Conservation (phyloP, 2,888 invertebrate genomes). For the Notodonta dromedarius region DNA sequence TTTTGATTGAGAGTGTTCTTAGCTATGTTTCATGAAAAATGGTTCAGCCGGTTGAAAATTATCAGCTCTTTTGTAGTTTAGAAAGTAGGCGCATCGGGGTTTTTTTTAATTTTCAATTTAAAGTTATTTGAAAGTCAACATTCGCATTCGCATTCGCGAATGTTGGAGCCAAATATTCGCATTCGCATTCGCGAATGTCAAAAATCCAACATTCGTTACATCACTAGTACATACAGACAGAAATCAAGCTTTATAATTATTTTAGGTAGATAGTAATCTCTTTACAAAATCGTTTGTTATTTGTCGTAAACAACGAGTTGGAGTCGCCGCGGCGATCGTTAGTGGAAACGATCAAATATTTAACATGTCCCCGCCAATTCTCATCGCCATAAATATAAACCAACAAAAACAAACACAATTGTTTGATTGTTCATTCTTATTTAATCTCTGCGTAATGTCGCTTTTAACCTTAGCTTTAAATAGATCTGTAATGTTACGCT, state of each 20-base stretch:
- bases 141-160: too few relatives aligned
- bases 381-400: conserved; percentile 48
- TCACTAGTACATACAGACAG: not conserved
- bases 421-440: conserved; percentile 28
- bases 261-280: not conserved
- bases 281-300: conserved; percentile 12
- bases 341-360: conserved; percentile 54
- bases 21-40: too few relatives aligned
- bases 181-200: too few relatives aligned
- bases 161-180: too few relatives aligned
- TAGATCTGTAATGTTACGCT: not conserved
- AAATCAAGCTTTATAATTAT: not conserved
- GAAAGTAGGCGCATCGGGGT: too few relatives aligned
- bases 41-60: too few relatives aligned
- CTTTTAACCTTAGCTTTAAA: not conserved
- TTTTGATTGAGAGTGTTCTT: too few relatives aligned
- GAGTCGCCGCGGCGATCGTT: conserved; percentile 43
- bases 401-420: conserved; percentile 44
- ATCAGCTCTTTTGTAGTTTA: too few relatives aligned
- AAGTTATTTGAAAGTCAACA: too few relatives aligned
- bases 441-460: conserved; percentile 1
- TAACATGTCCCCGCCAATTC: conserved; percentile 46
- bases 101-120: too few relatives aligned
- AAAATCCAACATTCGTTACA: too few relatives aligned
- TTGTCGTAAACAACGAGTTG: conserved; percentile 51